These are phyloP conservation scores for Phalloptychus januarius DNA, from an alignment of 2,797 vertebrate genomes.

Conservation along the genomic window DNA sequence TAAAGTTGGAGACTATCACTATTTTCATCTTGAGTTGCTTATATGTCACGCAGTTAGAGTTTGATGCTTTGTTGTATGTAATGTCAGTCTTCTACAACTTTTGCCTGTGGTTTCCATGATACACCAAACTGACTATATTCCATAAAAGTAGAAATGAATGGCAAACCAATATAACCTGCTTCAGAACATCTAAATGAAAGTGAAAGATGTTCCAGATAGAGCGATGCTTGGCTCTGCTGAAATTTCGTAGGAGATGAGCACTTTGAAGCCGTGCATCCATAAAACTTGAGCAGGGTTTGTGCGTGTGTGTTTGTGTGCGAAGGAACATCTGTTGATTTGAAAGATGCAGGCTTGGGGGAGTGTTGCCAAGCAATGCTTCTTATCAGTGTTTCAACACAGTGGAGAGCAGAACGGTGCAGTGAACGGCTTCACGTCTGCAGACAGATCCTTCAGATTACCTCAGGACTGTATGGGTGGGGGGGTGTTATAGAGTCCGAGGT, in stretches of 20 bases:
- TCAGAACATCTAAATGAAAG: conserved; percentile 54
- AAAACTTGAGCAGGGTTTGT: conserved; percentile 55
- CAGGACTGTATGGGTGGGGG: conserved; percentile 33
- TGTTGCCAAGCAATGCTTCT: conserved; percentile 71
- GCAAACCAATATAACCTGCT: conserved; percentile 48
- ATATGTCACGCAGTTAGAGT: neutral
- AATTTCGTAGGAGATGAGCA: conserved; percentile 36
- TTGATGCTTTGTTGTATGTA: neutral
- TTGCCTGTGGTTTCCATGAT: conserved; percentile 21
- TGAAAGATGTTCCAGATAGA: conserved; percentile 56
- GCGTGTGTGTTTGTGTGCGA: conserved; percentile 46
- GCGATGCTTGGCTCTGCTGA: conserved; percentile 40
- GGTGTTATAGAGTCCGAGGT: conserved; percentile 14
- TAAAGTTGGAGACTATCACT: neutral
- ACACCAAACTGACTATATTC: conserved; percentile 24
- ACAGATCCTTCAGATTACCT: conserved; percentile 73
- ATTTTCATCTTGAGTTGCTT: neutral
- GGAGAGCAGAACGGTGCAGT: conserved; percentile 53
- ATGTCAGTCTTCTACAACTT: neutral
- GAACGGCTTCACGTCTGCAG: conserved; percentile 58
- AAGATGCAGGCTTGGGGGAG: conserved; percentile 69
- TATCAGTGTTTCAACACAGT: conserved; percentile 71
- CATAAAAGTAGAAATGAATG: conserved; percentile 49
- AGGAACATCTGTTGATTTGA: conserved; percentile 77
- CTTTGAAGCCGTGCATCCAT: conserved; percentile 65